Base-by-base conservation (phyloP, 2,113 vertebrate species). In the Syrrhaptes paradoxus region DNA sequence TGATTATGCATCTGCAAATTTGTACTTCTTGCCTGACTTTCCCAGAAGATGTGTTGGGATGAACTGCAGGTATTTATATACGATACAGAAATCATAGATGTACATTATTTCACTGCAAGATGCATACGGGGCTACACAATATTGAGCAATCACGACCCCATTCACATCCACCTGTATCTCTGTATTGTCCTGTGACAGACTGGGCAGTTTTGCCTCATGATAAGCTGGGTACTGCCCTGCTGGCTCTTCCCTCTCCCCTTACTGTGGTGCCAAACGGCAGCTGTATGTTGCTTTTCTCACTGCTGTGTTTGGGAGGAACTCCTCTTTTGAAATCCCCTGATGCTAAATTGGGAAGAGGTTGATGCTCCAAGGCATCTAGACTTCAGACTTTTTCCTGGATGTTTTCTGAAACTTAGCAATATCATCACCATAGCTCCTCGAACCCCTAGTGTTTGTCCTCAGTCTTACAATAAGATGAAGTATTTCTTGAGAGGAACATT, bases 161-260 rank as follows among this genome's bases (percentile, higher is more conserved):
- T 21, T 52, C 1, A 2, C 61, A 41, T 4, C 48, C 66, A 25
- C n/a, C n/a, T 0, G 1, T 25, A 15, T 26, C 38, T 72, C 51
- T 70, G 11, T 10, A 3, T 78, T 11, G 15, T 11, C 26, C 11
- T 0, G 0, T 0, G 3, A 28, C 4, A 62, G 24, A 48, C 48
- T 20, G 32, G 38, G 21, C 12, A 26, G 11, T 67, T 48, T 32
- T 41, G 41, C 41, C 10, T 28, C 8, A 4, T 9, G 19, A 19
- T 7, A 19, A 74, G 9, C 15, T 65, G 67, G 16, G 43, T 58
- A 31, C 48, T 76, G 32, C 34, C n/a, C 54, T 52, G 34, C 10
- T 32, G 51, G 3, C 18, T 24, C 51, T 80, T 32, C 32, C 43
- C 9, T 38, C 43, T 73, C 13, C 18, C 41, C 20, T 91, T 59